Percentiles rank a stretch among this genome's conserved stretches.
Evolutionary conservation across 2,797 vertebrate genomes (phyloP).

Genomic region (Enteromius thamalakanensis): DNA sequence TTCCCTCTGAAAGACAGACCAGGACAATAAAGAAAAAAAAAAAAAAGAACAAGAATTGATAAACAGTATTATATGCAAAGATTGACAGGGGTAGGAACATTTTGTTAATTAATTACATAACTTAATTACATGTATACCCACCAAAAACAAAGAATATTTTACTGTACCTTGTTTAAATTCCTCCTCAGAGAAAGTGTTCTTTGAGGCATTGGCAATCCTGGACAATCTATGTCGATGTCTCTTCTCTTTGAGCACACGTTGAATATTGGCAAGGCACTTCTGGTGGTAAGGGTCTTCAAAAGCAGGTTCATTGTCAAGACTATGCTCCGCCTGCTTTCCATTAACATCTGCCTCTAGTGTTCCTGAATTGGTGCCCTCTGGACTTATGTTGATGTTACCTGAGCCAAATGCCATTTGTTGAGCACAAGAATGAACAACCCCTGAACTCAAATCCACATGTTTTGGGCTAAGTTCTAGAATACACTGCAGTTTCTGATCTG

Average conservation of each 20-base stretch:
- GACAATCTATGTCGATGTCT: slow-evolving; percentile 84
- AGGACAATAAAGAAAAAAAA: slow-evolving; percentile 64
- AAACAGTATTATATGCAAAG: slow-evolving; percentile 18
- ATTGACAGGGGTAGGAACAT: background rate
- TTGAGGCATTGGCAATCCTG: slow-evolving; percentile 83
- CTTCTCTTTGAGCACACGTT: slow-evolving; percentile 91
- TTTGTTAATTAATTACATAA: no score
- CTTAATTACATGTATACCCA: background rate
- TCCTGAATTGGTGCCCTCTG: slow-evolving; percentile 62
- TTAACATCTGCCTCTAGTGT: slow-evolving; percentile 65
- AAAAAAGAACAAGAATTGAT: slow-evolving; percentile 32
- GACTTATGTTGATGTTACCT: background rate
- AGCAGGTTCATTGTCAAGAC: slow-evolving; percentile 42
- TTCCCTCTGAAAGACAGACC: slow-evolving; percentile 79
- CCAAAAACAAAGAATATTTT: background rate
- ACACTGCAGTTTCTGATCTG: slow-evolving; percentile 57
- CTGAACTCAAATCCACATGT: slow-evolving; percentile 36
- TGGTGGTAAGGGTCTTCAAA: slow-evolving; percentile 64
- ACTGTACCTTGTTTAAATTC: slow-evolving; percentile 77
- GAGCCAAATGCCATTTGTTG: background rate
- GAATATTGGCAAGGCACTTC: slow-evolving; percentile 92
- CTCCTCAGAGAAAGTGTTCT: slow-evolving; percentile 82
- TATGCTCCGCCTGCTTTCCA: slow-evolving; percentile 47
- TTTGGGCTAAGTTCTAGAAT: slow-evolving; percentile 60
- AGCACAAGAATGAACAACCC: background rate